phyloP scores from a whole-genome alignment of 2,113 vertebrate species.

The Pollachius pollachius region DNA sequence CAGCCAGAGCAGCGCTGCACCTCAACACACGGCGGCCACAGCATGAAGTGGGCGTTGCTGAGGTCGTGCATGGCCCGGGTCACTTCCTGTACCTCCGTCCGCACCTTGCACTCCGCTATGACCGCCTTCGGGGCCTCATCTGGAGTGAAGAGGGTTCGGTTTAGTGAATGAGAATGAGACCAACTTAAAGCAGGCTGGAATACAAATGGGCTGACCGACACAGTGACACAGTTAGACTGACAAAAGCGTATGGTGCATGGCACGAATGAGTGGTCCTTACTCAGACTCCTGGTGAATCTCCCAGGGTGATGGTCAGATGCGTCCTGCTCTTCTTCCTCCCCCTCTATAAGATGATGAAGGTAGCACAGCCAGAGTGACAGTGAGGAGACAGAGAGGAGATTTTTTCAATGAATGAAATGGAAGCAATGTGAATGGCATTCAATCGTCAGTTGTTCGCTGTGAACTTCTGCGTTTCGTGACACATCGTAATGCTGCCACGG shows the following conservation, averaged over 20 bases:
- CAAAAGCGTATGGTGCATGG: neutral
- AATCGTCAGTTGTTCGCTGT: slow-evolving; percentile 24
- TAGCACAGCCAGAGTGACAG: slow-evolving; percentile 1
- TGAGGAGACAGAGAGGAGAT: slow-evolving; percentile 16
- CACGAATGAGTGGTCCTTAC: slow-evolving; percentile 34
- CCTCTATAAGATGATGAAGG: neutral
- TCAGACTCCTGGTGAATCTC: slow-evolving; percentile 55
- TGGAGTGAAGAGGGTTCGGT: slow-evolving; percentile 17
- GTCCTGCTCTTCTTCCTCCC: slow-evolving; percentile 45
- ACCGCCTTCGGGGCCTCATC: slow-evolving; percentile 77
- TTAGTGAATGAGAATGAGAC: neutral
- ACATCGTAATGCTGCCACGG: too few relatives aligned
- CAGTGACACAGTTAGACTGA: neutral
- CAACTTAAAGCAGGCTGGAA: neutral
- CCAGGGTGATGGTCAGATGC: slow-evolving; percentile 43
- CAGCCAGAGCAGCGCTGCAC: slow-evolving; percentile 96
- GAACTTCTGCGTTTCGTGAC: too few relatives aligned
- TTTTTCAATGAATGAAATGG: slow-evolving; percentile 12
- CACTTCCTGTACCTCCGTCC: slow-evolving; percentile 88
- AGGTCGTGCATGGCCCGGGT: slow-evolving; percentile 86
- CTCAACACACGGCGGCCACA: slow-evolving; percentile 93
- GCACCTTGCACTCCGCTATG: slow-evolving; percentile 85
- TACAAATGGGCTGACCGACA: neutral
- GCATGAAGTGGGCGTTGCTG: slow-evolving; percentile 87
- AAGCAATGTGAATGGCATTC: neutral